phyloP scores from a whole-genome alignment of 2,113 vertebrate genomes.

The Dipodomys spectabilis region DNA sequence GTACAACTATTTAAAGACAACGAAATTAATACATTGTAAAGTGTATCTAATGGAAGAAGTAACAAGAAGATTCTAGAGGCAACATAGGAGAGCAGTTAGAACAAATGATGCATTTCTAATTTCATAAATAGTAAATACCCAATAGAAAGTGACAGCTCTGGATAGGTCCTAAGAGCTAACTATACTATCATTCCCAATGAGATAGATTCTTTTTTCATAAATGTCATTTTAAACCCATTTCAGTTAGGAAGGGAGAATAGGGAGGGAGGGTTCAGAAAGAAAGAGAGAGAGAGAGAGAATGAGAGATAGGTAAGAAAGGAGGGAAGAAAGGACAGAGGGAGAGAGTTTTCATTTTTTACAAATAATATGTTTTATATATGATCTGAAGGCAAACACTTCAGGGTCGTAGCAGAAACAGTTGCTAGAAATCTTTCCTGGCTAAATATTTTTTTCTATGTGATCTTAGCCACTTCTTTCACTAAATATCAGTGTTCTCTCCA shows the following conservation, averaged over 20 bases:
- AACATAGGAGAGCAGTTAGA: neutral
- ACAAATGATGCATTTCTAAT: neutral
- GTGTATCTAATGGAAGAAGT: neutral
- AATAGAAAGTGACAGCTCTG: neutral
- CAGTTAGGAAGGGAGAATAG: neutral
- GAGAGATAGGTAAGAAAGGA: no score
- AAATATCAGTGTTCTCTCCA: slow-evolving; percentile 26
- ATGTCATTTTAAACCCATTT: neutral
- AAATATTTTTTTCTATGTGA: slow-evolving; percentile 21
- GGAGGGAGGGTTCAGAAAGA: no score
- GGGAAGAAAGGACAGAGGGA: neutral
- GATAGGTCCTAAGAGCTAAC: neutral
- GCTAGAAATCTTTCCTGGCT: neutral
- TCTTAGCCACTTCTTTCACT: slow-evolving; percentile 22
- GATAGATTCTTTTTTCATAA: neutral
- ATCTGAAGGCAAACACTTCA: neutral
- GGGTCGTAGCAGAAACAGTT: slow-evolving; percentile 3
- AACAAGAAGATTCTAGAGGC: neutral
- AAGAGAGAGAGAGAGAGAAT: no score
- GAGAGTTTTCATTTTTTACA: neutral
- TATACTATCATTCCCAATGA: neutral
- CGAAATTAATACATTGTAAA: neutral
- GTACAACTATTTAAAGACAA: no score
- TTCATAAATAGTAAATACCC: slow-evolving; percentile 14
- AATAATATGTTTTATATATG: slow-evolving; percentile 8